Evolutionary conservation across 2,797 vertebrate species (phyloP).

Genomic region (Martes flavigula): DNA sequence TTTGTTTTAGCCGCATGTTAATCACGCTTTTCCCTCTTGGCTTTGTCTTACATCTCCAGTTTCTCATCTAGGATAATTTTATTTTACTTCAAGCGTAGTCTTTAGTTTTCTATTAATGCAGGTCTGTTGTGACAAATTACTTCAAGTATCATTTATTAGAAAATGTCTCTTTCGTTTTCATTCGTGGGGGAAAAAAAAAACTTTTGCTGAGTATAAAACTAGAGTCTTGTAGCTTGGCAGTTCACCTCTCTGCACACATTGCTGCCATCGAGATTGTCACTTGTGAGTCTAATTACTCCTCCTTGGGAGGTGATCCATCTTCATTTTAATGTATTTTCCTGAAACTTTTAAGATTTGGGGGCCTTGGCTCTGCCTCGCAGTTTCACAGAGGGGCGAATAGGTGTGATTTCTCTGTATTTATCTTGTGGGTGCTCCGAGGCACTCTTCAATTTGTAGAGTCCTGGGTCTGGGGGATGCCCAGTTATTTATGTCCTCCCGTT

Average conservation of each 20-base stretch:
- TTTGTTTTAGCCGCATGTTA: not conserved
- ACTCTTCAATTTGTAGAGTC: not conserved
- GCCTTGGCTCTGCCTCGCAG: not conserved
- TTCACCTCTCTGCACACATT: not conserved
- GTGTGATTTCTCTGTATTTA: not conserved
- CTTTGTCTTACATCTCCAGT: not conserved
- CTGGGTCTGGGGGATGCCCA: not conserved
- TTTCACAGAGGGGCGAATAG: not conserved
- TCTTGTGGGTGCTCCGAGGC: not conserved
- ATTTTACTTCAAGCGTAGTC: not conserved
- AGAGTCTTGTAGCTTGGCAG: not conserved
- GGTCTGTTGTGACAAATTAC: not conserved
- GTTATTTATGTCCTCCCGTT: not conserved
- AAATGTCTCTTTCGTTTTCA: not conserved
- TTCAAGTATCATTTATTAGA: conserved; percentile 4
- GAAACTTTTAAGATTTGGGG: not conserved
- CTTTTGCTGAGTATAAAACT: not conserved
- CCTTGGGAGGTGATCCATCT: not conserved
- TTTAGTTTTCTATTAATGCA: not conserved
- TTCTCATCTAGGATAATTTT: not conserved
- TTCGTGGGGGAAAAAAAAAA: not conserved
- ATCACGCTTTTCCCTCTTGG: not conserved
- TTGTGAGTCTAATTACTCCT: not conserved
- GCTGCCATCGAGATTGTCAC: not conserved
- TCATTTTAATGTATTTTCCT: not conserved